Base-by-base conservation (phyloP, 2,797 vertebrate genomes). In the Steatocranus sp. region DNA sequence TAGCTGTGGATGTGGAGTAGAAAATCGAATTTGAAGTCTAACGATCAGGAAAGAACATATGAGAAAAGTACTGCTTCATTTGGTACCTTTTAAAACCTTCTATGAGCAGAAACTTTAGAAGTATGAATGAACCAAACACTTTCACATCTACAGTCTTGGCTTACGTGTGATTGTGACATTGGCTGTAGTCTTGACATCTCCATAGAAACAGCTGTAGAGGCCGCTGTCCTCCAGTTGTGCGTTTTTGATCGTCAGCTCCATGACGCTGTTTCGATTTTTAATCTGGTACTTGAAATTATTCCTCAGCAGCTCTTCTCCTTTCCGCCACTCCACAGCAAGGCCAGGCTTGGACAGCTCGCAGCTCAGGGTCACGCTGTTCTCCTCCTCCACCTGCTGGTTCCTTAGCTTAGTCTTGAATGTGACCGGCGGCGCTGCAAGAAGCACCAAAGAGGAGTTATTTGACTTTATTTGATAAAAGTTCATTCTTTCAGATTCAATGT, bases 251-350 rank as follows among this genome's bases (percentile, higher is more conserved):
- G 95, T 94, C 74, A 99, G 93, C 90, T 98, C 97, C 3, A 94
- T 91, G 20, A 81, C 5, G 66, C 94, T 63, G 36, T 96, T 97
- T 0, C 96, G 92, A 66, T 95, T 93, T 83, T 88, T 95, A 17
- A 98, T 96, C 84, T 98, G 97, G 0, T 97, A 97, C 81, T 98
- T 99, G 86, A 97, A 91, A 70, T 97, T 94, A 2, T 86, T 75
- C 3, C 80, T 96, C 32, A 99, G 95, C 7, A 95, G 70, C 11
- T 90, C 90, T 1, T 96, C 94, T 17, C 96, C 98, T 90, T 97
- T 99, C 86, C 86, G 94, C 98, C 98, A 99, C 73, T 97, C 96
- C 76, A 97, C 97, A 0, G 93, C 18, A 5, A 96, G 92, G 50
- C 96, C 96, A 1, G 93, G 91, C 70, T 96, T 90, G 0, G 97